Percentiles rank a stretch among this genome's conserved stretches.
These are phyloP conservation scores for Manduca sexta DNA, from an alignment of 1,140 invertebrate genomes.

Conservation along the genomic window DNA sequence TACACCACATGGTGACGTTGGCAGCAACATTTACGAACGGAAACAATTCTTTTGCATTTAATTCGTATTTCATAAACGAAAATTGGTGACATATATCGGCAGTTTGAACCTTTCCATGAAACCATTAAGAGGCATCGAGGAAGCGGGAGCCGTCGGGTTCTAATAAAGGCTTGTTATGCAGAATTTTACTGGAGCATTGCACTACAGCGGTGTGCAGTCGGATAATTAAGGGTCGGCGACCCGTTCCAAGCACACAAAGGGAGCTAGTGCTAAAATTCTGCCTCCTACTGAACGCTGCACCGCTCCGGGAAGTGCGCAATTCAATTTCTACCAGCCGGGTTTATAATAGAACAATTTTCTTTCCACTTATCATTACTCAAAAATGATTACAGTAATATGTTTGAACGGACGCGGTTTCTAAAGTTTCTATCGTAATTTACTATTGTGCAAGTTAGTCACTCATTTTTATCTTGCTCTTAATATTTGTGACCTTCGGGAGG, in stretches of 20 bases:
- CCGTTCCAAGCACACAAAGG: conserved; percentile 30
- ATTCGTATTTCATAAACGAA: neutral
- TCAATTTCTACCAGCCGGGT: conserved; percentile 13
- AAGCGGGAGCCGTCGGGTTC: conserved; percentile 39
- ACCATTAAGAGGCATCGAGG: conserved; percentile 29
- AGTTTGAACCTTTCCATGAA: conserved; percentile 5
- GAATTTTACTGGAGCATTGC: conserved; percentile 70
- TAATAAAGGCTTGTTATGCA: conserved; percentile 70
- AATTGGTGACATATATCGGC: neutral
- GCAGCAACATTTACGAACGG: too few relatives aligned
- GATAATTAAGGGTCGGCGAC: conserved; percentile 65
- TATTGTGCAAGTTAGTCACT: conserved; percentile 2
- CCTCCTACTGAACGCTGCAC: conserved; percentile 16
- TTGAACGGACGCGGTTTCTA: neutral
- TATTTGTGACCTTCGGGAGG: conserved; percentile 19
- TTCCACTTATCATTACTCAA: conserved; percentile 6
- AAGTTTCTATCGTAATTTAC: conserved; percentile 1
- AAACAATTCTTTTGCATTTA: too few relatives aligned
- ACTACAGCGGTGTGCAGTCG: conserved; percentile 43
- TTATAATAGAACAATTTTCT: conserved; percentile 11
- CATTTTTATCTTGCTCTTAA: conserved; percentile 10
- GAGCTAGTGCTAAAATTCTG: conserved; percentile 43
- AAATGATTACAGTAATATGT: conserved; percentile 7
- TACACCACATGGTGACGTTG: conserved; percentile 4
- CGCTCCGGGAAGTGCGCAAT: conserved; percentile 27